These are phyloP conservation scores for Brachynemurus nebulosus DNA, from an alignment of 2,888 invertebrate genomes.

Conservation along the genomic window DNA sequence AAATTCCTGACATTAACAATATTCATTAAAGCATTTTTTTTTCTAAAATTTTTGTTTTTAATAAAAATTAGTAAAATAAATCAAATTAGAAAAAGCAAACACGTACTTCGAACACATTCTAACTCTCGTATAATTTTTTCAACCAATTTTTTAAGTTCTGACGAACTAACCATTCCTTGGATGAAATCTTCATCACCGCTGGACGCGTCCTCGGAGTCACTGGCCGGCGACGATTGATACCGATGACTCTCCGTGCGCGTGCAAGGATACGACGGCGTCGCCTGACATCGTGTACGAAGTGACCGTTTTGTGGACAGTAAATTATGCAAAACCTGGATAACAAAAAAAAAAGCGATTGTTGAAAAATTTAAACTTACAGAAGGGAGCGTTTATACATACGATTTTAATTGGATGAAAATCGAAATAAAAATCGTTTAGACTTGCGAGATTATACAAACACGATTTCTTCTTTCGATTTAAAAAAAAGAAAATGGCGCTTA, in stretches of 20 bases:
- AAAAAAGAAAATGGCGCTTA: too few relatives aligned
- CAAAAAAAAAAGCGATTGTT: background rate
- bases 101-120: slow-evolving; percentile 11
- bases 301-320: slow-evolving; percentile 6
- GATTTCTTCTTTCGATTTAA: too few relatives aligned
- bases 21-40: too few relatives aligned
- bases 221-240: background rate
- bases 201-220: slow-evolving; percentile 8
- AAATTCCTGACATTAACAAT: too few relatives aligned
- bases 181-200: slow-evolving; percentile 4
- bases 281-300: slow-evolving; percentile 1
- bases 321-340: slow-evolving; percentile 4
- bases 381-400: too few relatives aligned
- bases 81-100: too few relatives aligned
- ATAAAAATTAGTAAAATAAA: too few relatives aligned
- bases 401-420: too few relatives aligned
- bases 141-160: slow-evolving; percentile 12
- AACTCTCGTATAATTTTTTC: slow-evolving; percentile 10
- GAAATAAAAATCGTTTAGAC: too few relatives aligned
- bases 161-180: slow-evolving; percentile 11
- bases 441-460: too few relatives aligned
- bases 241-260: background rate
- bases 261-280: background rate
- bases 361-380: background rate
- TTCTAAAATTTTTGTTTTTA: too few relatives aligned